Evolutionary conservation across 2,113 vertebrate species (phyloP), one percentile per base, ranked within the genome.

Genomic region (Neodontobutis hainanensis): DNA sequence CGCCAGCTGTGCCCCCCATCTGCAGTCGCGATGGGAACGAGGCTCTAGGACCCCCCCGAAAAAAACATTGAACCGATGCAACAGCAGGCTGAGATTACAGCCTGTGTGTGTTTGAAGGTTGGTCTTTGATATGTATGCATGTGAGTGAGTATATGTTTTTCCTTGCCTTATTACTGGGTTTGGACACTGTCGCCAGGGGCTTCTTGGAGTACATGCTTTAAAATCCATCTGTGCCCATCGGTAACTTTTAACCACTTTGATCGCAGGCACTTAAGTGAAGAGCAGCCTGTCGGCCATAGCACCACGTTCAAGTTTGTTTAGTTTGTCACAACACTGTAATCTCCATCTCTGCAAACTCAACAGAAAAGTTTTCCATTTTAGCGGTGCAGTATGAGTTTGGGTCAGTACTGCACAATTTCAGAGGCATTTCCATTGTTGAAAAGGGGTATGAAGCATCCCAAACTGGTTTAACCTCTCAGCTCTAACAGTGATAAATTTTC

Each of bases 1-100:
- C 77, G 68, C 85, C 89, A 91, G 87, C 89, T 92, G 87, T 85
- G 81, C 60, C 65, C 61, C 70, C 82, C 82, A 86, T 90, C 88
- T 90, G 89, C 75, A 78, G 60, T 10, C 2, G 14, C 53, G 65
- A 72, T 70, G 46, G 49, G 52, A 27, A 48, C 72, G 70, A 48
- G 75, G 40, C 47, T 78, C 72, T 84, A 65, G 80, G 66, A 73
- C 66, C 50, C 70, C 55, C 11, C 11, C 0, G 48, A 59, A 52
- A 80, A 60, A 64, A 67, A 73, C 36, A 78, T 46, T 63, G 81
- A 68, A 65, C 60, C 66, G 58, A 19, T 35, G 14, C n/a, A 50
- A 40, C 12, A 74, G 65, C 46, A 74, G 61, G 69, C 56, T 49
- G 58, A 46, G 73, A 68, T 83, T 78, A 75, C 71, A 44, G 64